Percentiles rank a stretch among this genome's conserved stretches.
Evolutionary conservation across 2,888 invertebrate genomes (phyloP).

Genomic region (Morpho helenor): DNA sequence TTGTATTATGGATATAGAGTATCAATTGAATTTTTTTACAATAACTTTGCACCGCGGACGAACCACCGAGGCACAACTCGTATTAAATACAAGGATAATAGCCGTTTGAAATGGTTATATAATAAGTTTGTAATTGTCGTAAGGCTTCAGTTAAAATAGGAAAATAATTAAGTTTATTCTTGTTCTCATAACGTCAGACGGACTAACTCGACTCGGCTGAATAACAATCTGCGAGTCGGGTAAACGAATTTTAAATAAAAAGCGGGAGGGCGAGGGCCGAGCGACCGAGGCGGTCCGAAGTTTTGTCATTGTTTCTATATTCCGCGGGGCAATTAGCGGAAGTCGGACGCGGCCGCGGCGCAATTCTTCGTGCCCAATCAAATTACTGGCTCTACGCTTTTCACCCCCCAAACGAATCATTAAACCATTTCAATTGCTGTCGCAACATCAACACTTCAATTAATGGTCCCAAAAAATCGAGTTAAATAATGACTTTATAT

Average conservation of each 20-base stretch:
- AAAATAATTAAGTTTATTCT: slow-evolving; percentile 61
- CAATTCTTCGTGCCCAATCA: slow-evolving; percentile 61
- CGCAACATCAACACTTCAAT: slow-evolving; percentile 61
- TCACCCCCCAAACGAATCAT: slow-evolving; percentile 45
- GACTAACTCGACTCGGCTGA: slow-evolving; percentile 47
- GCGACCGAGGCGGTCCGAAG: slow-evolving; percentile 57
- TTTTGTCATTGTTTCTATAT: slow-evolving; percentile 77
- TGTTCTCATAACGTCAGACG: slow-evolving; percentile 59
- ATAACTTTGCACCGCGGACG: too few relatives aligned
- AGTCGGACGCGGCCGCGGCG: slow-evolving; percentile 55
- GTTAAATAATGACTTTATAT: too few relatives aligned
- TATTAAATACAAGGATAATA: slow-evolving; percentile 6
- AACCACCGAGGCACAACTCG: too few relatives aligned
- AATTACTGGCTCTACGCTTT: slow-evolving; percentile 50
- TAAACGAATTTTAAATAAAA: slow-evolving; percentile 77
- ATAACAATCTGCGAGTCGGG: slow-evolving; percentile 68
- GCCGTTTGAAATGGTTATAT: slow-evolving; percentile 17
- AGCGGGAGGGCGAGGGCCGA: slow-evolving; percentile 58
- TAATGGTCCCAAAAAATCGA: slow-evolving; percentile 21
- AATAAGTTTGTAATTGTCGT: slow-evolving; percentile 32
- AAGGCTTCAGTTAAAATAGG: slow-evolving; percentile 44
- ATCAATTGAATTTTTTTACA: too few relatives aligned
- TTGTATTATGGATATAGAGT: too few relatives aligned
- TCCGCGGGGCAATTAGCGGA: slow-evolving; percentile 74
- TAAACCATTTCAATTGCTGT: slow-evolving; percentile 51